Evolutionary conservation across 2,113 vertebrate genomes (phyloP).

Genomic region (Neolamprologus devosi): DNA sequence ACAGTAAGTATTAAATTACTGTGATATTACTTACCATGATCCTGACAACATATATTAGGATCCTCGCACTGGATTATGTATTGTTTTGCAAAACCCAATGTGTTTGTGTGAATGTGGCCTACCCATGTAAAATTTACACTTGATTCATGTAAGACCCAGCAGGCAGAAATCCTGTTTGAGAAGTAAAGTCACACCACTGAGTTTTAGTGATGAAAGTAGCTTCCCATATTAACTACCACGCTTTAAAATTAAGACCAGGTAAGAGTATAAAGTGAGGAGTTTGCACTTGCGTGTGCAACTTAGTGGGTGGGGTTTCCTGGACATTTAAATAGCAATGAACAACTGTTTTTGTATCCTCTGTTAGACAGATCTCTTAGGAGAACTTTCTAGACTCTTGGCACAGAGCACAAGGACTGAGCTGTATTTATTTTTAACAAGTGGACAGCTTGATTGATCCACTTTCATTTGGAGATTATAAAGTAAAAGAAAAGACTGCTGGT

Average conservation of each 20-base stretch:
- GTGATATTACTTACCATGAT: not conserved
- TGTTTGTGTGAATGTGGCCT: not conserved
- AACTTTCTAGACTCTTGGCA: not conserved
- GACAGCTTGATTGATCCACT: not conserved
- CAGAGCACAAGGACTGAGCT: not conserved
- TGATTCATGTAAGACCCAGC: not conserved
- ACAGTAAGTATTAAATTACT: not conserved
- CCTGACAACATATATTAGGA: not conserved
- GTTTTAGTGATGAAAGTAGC: not conserved
- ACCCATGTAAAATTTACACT: not conserved
- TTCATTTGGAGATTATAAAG: not conserved
- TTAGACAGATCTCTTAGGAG: not conserved
- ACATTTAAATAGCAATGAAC: constrained; percentile 6
- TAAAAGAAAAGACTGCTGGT: not conserved
- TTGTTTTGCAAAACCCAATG: not conserved
- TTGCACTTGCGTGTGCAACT: not conserved
- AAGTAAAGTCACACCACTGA: not conserved
- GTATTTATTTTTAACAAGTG: not conserved
- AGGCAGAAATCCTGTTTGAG: not conserved
- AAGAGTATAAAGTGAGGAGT: not conserved
- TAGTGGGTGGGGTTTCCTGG: constrained; percentile 30
- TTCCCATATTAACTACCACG: not conserved
- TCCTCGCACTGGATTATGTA: not conserved
- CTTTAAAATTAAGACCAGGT: not conserved
- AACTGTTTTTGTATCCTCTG: not conserved